These are phyloP conservation scores for Callyntrura guangdongensis DNA, from an alignment of 2,888 invertebrate genomes.

Conservation along the genomic window DNA sequence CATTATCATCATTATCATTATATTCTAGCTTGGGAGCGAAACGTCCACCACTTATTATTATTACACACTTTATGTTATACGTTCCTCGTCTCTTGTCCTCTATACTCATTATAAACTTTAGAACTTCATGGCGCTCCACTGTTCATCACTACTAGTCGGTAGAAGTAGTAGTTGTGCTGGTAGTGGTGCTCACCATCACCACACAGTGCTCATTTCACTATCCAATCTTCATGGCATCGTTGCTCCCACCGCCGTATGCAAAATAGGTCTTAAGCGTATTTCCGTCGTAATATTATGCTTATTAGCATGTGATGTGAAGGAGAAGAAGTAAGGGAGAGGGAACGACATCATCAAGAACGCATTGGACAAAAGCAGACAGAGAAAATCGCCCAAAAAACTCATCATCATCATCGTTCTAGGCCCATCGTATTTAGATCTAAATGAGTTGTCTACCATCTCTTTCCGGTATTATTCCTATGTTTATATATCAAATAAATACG, in stretches of 20 bases:
- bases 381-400: constrained; percentile 45
- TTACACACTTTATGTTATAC: constrained; percentile 41
- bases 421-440: constrained; percentile 23
- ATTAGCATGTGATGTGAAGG: constrained; percentile 64
- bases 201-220: constrained; percentile 49
- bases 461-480: not conserved
- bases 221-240: constrained; percentile 49
- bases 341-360: constrained; percentile 60
- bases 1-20: constrained; percentile 80
- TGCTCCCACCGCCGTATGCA: constrained; percentile 57
- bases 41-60: constrained; percentile 71
- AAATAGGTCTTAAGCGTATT: constrained; percentile 76
- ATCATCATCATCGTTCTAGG: constrained; percentile 1
- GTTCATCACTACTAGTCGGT: constrained; percentile 4
- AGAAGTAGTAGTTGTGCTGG: not conserved
- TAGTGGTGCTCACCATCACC: not conserved
- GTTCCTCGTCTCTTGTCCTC: constrained; percentile 32
- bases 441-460: constrained; percentile 6
- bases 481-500: not conserved
- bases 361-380: constrained; percentile 70
- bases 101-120: constrained; percentile 32
- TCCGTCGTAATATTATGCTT: constrained; percentile 76
- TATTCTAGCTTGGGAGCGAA: constrained; percentile 64
- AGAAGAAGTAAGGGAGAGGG: constrained; percentile 44
- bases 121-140: constrained; percentile 34